These are phyloP conservation scores for Pollachius pollachius DNA, from an alignment of 2,113 vertebrate species.

Conservation along the genomic window DNA sequence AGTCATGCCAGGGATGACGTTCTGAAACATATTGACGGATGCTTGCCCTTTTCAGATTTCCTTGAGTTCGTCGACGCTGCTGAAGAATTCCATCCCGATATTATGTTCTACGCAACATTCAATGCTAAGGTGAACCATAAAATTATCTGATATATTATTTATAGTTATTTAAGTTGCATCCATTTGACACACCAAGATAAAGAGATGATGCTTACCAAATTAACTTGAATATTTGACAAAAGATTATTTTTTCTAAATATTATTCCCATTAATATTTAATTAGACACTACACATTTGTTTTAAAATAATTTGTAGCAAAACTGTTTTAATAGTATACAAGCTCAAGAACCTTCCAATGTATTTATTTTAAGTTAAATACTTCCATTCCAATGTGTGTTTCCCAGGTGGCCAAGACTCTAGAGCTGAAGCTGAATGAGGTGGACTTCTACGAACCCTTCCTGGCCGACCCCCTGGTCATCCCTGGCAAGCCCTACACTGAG, in stretches of 20 bases:
- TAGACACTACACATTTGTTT: no score
- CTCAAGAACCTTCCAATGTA: no score
- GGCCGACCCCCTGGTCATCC: constrained; percentile 80
- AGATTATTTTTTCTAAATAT: no score
- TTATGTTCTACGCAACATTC: constrained; percentile 90
- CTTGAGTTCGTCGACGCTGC: constrained; percentile 85
- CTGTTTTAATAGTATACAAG: no score
- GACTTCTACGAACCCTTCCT: constrained; percentile 92
- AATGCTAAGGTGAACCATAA: constrained; percentile 77
- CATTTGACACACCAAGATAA: no score
- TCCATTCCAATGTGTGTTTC: background rate
- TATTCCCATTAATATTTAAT: no score
- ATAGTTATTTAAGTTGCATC: no score
- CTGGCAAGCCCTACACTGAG: constrained; percentile 84
- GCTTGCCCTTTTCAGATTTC: constrained; percentile 78
- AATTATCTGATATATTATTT: no score
- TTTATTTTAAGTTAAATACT: no score
- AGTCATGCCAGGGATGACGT: background rate
- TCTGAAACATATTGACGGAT: constrained; percentile 29
- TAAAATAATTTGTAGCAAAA: no score
- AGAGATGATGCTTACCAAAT: no score
- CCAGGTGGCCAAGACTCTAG: constrained; percentile 84
- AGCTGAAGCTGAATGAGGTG: constrained; percentile 86
- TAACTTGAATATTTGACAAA: no score
- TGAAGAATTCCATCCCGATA: constrained; percentile 89